Evolutionary conservation across 30 jellyfish, hydroid and myxozoan species (phyloP), one percentile per base, ranked within the genome.

Genomic region (Euphysa ruthae): DNA sequence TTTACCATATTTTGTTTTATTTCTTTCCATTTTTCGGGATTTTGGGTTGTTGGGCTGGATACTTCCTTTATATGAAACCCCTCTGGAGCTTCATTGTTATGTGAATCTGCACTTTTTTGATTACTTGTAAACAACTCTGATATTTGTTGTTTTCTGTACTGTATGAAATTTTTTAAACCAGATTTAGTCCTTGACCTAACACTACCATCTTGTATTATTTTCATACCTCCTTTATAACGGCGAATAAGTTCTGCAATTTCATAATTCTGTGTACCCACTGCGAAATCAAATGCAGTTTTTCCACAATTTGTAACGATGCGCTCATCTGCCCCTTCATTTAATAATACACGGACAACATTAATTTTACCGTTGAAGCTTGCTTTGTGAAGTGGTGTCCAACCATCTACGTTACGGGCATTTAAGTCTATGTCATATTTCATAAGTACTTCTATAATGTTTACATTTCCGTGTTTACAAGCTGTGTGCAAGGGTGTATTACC

Each of bases 361-460:
- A 26, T 12, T 13, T 43, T 68, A 19, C 50, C 50, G 33, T 57
- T 6, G 32, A 21, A 68, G 20, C 69, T 24, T 0, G 80, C 80
- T 20, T 55, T 34, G 16, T 68, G 80, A n/a, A 68, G 73, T 30
- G 80, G 55, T 10, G 74, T 68, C 80, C 80, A 68, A n/a, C 73
- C 73, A 26, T 68, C 74, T 3, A 43, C 30, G 29, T 68, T 68
- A 20, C 28, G 35, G 16, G 80, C 73, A 58, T 68, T 50, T 3
- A 68, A 12, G 15, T 68, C 73, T 29, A 68, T 30, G 49, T 68
- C 27, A 43, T 44, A 31, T 19, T 68, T 68, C 49, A 68, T 22
- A 22, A 68, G 27, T 20, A 21, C 30, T 24, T 52, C 16, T 19
- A 68, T 20, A 6, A 68, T 68, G 14, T 35, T 19, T 0, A 68